These are phyloP conservation scores for Crepidodera aurea DNA, from an alignment of 2,888 invertebrate species.

Conservation along the genomic window DNA sequence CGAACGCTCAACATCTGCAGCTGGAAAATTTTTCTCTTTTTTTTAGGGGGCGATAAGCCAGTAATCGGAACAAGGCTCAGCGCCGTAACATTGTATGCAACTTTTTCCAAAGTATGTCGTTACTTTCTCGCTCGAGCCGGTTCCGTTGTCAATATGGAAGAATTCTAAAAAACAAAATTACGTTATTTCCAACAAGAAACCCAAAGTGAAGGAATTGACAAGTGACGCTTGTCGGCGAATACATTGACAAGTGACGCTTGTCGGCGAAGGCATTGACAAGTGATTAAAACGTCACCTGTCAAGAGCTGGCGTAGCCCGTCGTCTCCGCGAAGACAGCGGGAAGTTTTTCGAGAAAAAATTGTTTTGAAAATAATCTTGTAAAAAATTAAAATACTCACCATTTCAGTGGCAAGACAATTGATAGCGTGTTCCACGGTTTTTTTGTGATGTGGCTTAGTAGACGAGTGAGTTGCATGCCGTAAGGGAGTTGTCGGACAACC, in stretches of 20 bases:
- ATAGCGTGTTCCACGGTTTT: conserved; percentile 76
- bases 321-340: too few relatives aligned
- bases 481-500: conserved; percentile 72
- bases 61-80: conserved; percentile 11
- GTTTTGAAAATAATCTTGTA: too few relatives aligned
- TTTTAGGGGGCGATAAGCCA: conserved; percentile 4
- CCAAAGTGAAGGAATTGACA: too few relatives aligned
- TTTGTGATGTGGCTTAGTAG: conserved; percentile 63
- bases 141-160: conserved; percentile 28
- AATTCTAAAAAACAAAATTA: conserved; percentile 29
- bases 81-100: conserved; percentile 17
- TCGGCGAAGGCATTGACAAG: too few relatives aligned
- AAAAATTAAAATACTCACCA: conserved; percentile 83
- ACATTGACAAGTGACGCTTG: too few relatives aligned
- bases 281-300: too few relatives aligned
- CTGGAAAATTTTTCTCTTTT: conserved; percentile 14
- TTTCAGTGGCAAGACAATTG: conserved; percentile 84
- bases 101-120: conserved; percentile 27
- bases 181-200: too few relatives aligned
- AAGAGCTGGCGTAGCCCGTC: too few relatives aligned
- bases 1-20: conserved; percentile 16
- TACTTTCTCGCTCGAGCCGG: conserved; percentile 29
- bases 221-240: too few relatives aligned
- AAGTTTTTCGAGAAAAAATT: too few relatives aligned
- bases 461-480: conserved; percentile 61